Percentiles rank a stretch among this genome's conserved stretches.
phyloP scores from a whole-genome alignment of 1,140 invertebrate genomes.

The Holotrichia oblita region DNA sequence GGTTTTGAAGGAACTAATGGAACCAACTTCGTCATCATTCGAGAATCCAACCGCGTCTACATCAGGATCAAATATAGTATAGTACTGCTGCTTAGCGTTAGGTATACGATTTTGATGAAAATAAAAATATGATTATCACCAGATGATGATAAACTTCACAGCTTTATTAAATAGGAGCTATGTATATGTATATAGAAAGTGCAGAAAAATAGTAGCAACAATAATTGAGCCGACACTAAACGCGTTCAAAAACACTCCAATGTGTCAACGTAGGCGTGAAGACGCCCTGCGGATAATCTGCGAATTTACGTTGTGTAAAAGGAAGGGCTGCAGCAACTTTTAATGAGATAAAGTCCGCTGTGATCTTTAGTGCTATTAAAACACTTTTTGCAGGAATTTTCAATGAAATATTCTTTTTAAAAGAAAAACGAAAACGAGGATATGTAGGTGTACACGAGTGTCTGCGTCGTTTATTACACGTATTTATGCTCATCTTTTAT shows the following conservation, averaged over 20 bases:
- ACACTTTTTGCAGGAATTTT: neutral
- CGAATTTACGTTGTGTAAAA: neutral
- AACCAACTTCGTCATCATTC: no score
- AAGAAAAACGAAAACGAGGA: neutral
- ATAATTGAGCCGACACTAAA: neutral
- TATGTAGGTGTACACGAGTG: neutral
- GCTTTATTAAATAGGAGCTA: no score
- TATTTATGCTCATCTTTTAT: neutral
- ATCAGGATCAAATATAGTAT: no score
- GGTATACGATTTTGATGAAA: no score
- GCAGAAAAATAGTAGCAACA: neutral
- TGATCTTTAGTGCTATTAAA: constrained; percentile 9
- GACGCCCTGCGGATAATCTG: constrained; percentile 14
- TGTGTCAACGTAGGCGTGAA: neutral
- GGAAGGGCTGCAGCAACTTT: constrained; percentile 11
- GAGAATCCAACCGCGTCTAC: no score
- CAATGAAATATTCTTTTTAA: neutral
- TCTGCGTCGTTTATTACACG: neutral
- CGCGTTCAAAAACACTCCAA: neutral
- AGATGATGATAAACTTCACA: no score
- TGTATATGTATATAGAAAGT: no score
- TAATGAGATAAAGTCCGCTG: constrained; percentile 7
- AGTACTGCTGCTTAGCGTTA: no score
- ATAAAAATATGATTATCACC: no score
- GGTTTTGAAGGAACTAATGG: no score